Base-by-base conservation (phyloP, 2,797 vertebrate genomes). In the Pseudochirops corinnae region DNA sequence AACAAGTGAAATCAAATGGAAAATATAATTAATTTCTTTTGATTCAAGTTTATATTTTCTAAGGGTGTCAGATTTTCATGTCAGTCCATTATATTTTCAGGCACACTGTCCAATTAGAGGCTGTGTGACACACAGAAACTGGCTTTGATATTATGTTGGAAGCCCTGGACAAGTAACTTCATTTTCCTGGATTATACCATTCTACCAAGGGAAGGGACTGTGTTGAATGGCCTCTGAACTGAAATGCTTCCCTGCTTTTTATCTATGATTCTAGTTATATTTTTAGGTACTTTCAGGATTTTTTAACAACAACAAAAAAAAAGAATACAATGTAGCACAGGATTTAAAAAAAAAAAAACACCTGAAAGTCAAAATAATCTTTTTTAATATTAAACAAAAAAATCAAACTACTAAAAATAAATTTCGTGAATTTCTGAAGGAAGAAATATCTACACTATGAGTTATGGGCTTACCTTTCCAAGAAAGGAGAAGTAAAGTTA, bases 191-290 rank as follows among this genome's bases (percentile, higher is more conserved):
- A 53, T 28, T 92, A 82, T 10, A 50, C 0, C 11, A 21, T 74
- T n/a, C 16, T 50, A 58, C 29, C 53, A 93, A 94, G n/a, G 90
- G 24, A 96, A 95, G 29, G 28, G 50, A 95, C 16, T n/a, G 62
- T 39, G 33, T 39, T 74, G 60, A 7, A 62, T 62, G 62, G 16
- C 33, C 33, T 74, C 33, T 74, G 62, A 74, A 74, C 33, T 74
- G 33, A 74, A 4, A 28, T 16, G 12, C 33, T 74, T 74, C 16
- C 16, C 14, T 74, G 60, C 13, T 67, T 4, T n/a, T 16, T n/a
- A 67, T 13, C 33, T 67, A 67, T 67, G 31, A n/a, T 67, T 3
- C 31, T 16, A 39, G 5, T 21, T 18, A 74, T n/a, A 74, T 74
- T 74, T 60, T 74, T 74, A 39, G n/a, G 5, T 18, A 74, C 67